Conservation (phyloP, 2,888 invertebrate species). For the Hyposoter dolosus region DNA sequence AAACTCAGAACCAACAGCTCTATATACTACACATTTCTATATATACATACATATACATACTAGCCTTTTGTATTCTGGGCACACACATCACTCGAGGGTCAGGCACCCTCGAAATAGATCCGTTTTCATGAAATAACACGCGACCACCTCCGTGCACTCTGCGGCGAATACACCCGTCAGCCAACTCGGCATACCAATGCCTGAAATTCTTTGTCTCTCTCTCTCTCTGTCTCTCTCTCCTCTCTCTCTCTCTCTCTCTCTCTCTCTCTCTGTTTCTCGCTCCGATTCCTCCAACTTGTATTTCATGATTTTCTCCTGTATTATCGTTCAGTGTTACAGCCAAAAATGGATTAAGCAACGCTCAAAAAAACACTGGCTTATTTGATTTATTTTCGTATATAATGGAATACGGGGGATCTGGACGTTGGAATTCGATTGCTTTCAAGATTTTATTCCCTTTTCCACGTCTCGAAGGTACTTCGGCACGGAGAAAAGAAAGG, state of each 20-base stretch:
- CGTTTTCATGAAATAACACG: constrained; percentile 83
- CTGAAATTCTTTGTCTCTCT: constrained; percentile 60
- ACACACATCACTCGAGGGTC: constrained; percentile 84
- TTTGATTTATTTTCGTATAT: constrained; percentile 47
- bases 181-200: constrained; percentile 80
- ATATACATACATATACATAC: constrained; percentile 21
- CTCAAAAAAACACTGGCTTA: constrained; percentile 32
- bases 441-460: constrained; percentile 8
- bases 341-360: constrained; percentile 62
- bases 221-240: constrained; percentile 65
- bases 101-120: constrained; percentile 83
- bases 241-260: constrained; percentile 57
- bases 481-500: background rate
- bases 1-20: constrained; percentile 29
- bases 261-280: constrained; percentile 21
- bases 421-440: constrained; percentile 27
- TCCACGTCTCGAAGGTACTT: background rate
- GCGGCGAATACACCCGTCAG: constrained; percentile 81
- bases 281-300: constrained; percentile 37
- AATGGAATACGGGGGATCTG: constrained; percentile 33
- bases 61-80: constrained; percentile 81
- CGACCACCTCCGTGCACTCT: constrained; percentile 67
- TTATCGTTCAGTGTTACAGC: constrained; percentile 27
- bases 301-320: background rate
- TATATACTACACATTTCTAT: constrained; percentile 15